Conservation (phyloP, 1,140 invertebrate species). For the Cydia strobilella region DNA sequence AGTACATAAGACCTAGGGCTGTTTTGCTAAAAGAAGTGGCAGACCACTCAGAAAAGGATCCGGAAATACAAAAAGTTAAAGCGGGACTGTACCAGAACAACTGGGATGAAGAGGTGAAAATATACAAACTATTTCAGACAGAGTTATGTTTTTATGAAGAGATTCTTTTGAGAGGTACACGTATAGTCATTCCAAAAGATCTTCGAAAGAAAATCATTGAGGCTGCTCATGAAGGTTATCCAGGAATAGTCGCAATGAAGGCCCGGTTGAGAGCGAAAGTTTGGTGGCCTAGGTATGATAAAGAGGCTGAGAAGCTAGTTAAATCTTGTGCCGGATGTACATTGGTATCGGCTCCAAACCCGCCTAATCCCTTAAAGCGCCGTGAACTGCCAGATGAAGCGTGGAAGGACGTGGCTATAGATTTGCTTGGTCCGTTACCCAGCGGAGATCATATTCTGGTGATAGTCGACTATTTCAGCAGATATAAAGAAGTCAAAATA, state of each 20-base stretch:
- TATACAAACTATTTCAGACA: neutral
- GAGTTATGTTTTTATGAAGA: neutral
- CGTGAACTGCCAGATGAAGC: neutral
- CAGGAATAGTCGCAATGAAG: neutral
- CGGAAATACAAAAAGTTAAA: conserved; percentile 5
- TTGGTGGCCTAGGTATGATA: neutral
- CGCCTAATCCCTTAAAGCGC: neutral
- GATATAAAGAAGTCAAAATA: neutral
- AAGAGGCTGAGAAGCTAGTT: neutral
- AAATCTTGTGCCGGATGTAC: neutral
- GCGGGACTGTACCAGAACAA: neutral
- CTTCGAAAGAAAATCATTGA: neutral
- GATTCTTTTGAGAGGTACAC: neutral
- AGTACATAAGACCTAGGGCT: neutral
- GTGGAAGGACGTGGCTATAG: neutral
- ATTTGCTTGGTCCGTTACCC: neutral
- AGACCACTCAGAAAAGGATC: neutral
- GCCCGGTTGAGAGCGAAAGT: neutral
- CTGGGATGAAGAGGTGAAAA: neutral
- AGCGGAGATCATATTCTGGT: neutral
- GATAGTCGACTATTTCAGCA: neutral
- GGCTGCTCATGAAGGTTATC: neutral
- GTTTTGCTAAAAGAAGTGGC: neutral
- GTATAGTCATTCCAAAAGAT: neutral
- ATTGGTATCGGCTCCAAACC: neutral